Percentiles rank a stretch among this genome's conserved stretches.
phyloP scores from a whole-genome alignment of 1,140 invertebrate genomes.

The Scaptomyza hsui region DNA sequence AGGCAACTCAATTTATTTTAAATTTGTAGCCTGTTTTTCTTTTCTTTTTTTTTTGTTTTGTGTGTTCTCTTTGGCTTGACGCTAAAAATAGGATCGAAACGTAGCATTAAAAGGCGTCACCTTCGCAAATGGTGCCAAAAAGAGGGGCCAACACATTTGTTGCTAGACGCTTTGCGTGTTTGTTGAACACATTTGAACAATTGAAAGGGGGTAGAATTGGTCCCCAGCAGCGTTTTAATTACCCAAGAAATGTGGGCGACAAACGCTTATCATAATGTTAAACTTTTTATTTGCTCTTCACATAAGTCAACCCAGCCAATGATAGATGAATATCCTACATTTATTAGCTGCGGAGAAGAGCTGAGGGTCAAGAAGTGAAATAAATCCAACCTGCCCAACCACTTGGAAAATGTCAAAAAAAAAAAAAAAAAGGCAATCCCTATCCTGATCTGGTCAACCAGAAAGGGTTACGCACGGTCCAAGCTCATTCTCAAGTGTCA shows the following conservation, averaged over 20 bases:
- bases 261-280: too few relatives aligned
- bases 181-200: conserved; percentile 33
- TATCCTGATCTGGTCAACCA: conserved; percentile 48
- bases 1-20: conserved; percentile 63
- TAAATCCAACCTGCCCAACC: conserved; percentile 62
- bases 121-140: conserved; percentile 71
- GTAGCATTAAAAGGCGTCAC: conserved; percentile 74
- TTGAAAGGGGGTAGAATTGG: conserved; percentile 36
- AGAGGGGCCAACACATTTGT: conserved; percentile 24
- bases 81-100: conserved; percentile 69
- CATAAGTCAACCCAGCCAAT: conserved; percentile 55
- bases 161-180: conserved; percentile 37
- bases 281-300: conserved; percentile 28
- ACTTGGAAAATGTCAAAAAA: conserved; percentile 42
- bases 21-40: conserved; percentile 48
- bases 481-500: conserved; percentile 62
- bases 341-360: conserved; percentile 39
- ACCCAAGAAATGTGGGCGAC: background rate
- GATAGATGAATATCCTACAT: conserved; percentile 52
- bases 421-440: conserved; percentile 29
- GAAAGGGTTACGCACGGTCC: conserved; percentile 57
- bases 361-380: conserved; percentile 4
- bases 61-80: conserved; percentile 20
- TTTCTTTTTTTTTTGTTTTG: conserved; percentile 9
- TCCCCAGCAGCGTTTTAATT: conserved; percentile 76